phyloP scores from a whole-genome alignment of 2,888 invertebrate genomes.

The Vanessa cardui region DNA sequence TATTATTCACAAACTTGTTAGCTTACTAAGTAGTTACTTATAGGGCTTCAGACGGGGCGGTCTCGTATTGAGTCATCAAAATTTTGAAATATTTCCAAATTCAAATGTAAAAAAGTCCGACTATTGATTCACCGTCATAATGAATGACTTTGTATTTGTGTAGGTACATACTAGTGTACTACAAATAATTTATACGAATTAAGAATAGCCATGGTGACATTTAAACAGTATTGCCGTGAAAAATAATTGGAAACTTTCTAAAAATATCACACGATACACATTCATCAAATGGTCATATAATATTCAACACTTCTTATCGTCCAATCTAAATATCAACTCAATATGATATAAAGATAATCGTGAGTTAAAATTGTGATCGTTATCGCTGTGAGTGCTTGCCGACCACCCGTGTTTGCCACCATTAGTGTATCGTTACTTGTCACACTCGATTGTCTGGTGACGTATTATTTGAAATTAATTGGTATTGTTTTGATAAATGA shows the following conservation, averaged over 20 bases:
- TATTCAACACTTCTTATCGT: slow-evolving; percentile 31
- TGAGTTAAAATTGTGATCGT: slow-evolving; percentile 34
- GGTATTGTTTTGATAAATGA: slow-evolving; percentile 4
- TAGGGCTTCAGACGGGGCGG: too few species aligned
- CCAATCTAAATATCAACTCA: slow-evolving; percentile 26
- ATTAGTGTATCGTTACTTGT: slow-evolving; percentile 23
- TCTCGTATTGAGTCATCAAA: too few species aligned
- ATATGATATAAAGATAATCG: slow-evolving; percentile 35
- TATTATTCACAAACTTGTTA: too few species aligned
- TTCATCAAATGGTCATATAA: slow-evolving; percentile 19
- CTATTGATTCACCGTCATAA: too few species aligned
- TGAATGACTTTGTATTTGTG: too few species aligned
- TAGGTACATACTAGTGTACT: too few species aligned
- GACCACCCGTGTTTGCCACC: slow-evolving; percentile 37
- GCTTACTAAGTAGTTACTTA: too few species aligned
- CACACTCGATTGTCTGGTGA: slow-evolving; percentile 14
- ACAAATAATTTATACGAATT: too few species aligned
- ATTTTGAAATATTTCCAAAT: too few species aligned
- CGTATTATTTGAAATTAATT: slow-evolving; percentile 14
- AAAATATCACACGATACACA: not conserved
- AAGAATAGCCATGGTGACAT: too few species aligned
- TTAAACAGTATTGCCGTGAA: not conserved
- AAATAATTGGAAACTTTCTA: not conserved
- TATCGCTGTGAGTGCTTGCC: slow-evolving; percentile 26
- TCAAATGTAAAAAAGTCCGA: too few species aligned